Conservation (phyloP, 1,140 invertebrate species). For the Tribolium castaneum region DNA sequence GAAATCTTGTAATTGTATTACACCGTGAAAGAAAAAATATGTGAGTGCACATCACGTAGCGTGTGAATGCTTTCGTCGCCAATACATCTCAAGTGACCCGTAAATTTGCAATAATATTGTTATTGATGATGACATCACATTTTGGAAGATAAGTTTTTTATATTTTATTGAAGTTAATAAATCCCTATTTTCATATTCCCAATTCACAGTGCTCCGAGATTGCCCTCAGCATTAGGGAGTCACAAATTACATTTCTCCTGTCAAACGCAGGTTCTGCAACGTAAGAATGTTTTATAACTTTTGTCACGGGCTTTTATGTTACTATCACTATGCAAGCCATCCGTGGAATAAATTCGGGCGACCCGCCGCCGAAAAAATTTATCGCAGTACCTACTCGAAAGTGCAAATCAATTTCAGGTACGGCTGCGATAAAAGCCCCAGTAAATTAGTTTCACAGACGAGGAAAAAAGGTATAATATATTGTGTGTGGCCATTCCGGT, state of each 20-base stretch:
- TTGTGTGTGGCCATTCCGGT: constrained; percentile 54
- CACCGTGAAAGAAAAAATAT: background rate
- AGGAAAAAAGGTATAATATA: constrained; percentile 40
- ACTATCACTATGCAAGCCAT: background rate
- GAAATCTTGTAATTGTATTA: background rate
- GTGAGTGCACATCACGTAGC: background rate
- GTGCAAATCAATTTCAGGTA: background rate
- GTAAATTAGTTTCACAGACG: constrained; percentile 21
- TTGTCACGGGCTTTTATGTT: constrained; percentile 15
- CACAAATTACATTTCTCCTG: constrained; percentile 56
- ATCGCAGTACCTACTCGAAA: no score
- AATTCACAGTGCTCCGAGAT: constrained; percentile 47
- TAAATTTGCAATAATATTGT: constrained; percentile 44
- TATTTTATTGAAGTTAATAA: constrained; percentile 55
- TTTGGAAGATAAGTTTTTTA: constrained; percentile 41
- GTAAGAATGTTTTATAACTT: constrained; percentile 34
- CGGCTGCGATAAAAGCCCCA: constrained; percentile 5
- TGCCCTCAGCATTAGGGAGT: constrained; percentile 48
- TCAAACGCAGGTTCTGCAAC: constrained; percentile 45
- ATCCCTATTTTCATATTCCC: constrained; percentile 59
- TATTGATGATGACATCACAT: constrained; percentile 46
- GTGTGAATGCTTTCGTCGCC: background rate
- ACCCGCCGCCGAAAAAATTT: background rate
- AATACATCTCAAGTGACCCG: constrained; percentile 16
- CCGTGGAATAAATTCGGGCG: no score